Base-by-base conservation (phyloP, 2,888 invertebrate genomes). In the Tetragnatha montana region DNA sequence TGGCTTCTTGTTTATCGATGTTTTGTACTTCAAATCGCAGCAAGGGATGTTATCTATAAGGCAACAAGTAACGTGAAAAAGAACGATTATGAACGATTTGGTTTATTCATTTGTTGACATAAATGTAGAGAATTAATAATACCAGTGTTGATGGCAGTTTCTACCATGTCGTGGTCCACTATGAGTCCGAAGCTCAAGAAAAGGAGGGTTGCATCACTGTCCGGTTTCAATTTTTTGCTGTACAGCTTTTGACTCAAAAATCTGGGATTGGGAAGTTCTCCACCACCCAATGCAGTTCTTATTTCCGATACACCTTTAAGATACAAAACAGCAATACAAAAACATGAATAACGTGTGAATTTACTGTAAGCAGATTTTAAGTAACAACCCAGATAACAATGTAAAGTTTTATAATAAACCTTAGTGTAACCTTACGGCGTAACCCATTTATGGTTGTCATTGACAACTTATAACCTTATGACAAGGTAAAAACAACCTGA, bases 191-290 rank as follows among this genome's bases (percentile, higher is more conserved):
- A 90, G 76, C 60, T 47, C 19, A 88, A 8, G 19, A 84, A 81
- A 4, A 90, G 17, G 17, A 81, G 17, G 0, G 87, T 60, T 7
- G 19, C 73, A 49, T 88, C 75, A n/a, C n/a, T 51, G 17, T 88
- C 85, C 8, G 81, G 81, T 74, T 90, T 87, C 49, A 83, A 19
- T 35, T 84, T 80, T 21, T 84, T 60, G 0, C 87, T 81, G 22
- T 90, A 90, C 50, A 88, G 73, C 47, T 87, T 88, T 17, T 80
- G 71, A 19, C 90, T 90, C 6, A 90, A 35, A 22, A 85, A 60
- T 88, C 90, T 80, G 0, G 97, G 96, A 21, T 96, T 95, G 0
- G 97, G 97, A 51, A 97, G 93, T 0, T 93, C 92, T 0, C 93
- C 93, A 0, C 95, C 95, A 82, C 94, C 93, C 8, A 93, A 79